Evolutionary conservation across 2,113 vertebrate genomes (phyloP).

Genomic region (Amphiprion ocellaris): DNA sequence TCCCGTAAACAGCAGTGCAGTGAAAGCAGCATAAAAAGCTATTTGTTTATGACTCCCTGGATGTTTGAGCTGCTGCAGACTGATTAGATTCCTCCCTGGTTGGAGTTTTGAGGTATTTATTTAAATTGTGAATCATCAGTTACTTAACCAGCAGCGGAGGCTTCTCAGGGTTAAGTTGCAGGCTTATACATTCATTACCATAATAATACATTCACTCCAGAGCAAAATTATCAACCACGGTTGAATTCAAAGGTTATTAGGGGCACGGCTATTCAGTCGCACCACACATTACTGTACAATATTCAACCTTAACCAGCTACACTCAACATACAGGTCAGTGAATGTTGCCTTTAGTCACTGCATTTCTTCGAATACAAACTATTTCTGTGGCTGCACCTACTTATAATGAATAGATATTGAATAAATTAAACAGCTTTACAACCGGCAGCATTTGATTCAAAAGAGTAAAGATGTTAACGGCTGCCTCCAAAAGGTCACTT

Average conservation of each 20-base stretch:
- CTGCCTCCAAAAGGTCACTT: constrained; percentile 67
- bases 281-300: not conserved
- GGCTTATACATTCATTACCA: no score
- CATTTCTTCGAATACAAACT: not conserved
- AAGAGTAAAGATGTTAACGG: constrained; percentile 56
- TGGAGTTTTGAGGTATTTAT: no score
- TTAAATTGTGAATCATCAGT: no score
- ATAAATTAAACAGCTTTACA: constrained; percentile 57
- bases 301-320: not conserved
- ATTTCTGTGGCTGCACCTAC: not conserved
- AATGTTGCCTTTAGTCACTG: not conserved
- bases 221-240: no score
- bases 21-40: no score
- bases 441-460: constrained; percentile 62
- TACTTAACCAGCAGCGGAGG: no score
- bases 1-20: no score
- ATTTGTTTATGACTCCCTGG: no score
- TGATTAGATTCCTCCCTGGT: no score
- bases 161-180: no score
- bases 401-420: constrained; percentile 56
- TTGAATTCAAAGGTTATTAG: not conserved
- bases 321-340: not conserved
- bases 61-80: no score
- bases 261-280: not conserved
- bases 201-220: not conserved